Evolutionary conservation across 2,797 vertebrate species (phyloP).

Genomic region (Bryconaethiops microstoma): DNA sequence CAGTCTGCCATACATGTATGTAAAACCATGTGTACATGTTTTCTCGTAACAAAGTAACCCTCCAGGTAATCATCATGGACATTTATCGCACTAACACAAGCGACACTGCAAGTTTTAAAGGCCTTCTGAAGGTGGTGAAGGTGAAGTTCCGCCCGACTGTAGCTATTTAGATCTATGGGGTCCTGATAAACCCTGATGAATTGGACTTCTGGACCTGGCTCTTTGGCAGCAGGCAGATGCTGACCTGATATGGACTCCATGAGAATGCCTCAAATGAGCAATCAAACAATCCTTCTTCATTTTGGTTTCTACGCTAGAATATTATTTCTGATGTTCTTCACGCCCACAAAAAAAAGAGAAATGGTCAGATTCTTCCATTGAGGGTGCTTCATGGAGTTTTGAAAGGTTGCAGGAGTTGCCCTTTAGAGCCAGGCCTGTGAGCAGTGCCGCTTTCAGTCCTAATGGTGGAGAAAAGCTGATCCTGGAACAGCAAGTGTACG

Average conservation of each 20-base stretch:
- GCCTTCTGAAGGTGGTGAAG: background rate
- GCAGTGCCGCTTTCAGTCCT: slow-evolving; percentile 37
- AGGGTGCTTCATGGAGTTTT: slow-evolving; percentile 15
- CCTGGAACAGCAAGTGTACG: slow-evolving; percentile 44
- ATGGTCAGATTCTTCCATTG: slow-evolving; percentile 20
- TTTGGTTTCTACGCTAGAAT: slow-evolving; percentile 17
- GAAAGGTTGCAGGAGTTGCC: slow-evolving; percentile 34
- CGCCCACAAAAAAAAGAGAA: slow-evolving; percentile 17
- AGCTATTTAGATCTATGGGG: background rate
- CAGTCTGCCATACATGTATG: slow-evolving; percentile 29
- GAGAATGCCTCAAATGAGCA: slow-evolving; percentile 37
- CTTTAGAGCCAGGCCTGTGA: slow-evolving; percentile 37
- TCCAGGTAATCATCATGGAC: slow-evolving; percentile 24
- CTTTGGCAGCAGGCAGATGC: slow-evolving; percentile 3
- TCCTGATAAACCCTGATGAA: slow-evolving; percentile 2
- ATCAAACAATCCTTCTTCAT: slow-evolving; percentile 13
- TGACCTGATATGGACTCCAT: background rate
- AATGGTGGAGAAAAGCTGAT: slow-evolving; percentile 39
- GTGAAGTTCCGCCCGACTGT: background rate
- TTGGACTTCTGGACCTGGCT: slow-evolving; percentile 27
- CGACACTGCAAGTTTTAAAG: slow-evolving; percentile 10
- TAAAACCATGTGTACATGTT: slow-evolving; percentile 31
- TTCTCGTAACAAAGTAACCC: slow-evolving; percentile 32
- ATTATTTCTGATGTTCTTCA: slow-evolving; percentile 33
- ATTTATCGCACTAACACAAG: slow-evolving; percentile 17